Evolutionary conservation across 1,140 invertebrate species (phyloP).

Genomic region (Sesamia nonagrioides): DNA sequence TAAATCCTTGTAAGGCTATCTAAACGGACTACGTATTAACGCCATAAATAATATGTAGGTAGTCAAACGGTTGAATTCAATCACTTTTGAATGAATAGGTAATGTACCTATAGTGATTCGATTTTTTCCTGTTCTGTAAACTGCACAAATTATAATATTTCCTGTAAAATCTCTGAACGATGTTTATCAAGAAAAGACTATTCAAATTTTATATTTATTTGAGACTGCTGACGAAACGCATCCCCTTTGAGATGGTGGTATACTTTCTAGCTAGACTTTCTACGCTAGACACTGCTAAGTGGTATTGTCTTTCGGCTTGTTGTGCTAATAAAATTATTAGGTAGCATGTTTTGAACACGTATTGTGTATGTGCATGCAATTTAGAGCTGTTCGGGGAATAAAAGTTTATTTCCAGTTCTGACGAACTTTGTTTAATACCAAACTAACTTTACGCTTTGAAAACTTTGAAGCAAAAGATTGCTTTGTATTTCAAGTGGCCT

Average conservation of each 20-base stretch:
- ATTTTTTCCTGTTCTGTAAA: no score
- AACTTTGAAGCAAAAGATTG: neutral
- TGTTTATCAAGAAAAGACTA: neutral
- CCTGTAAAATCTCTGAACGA: neutral
- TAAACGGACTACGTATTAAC: no score
- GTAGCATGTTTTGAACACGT: slow-evolving; percentile 26
- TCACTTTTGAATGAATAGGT: no score
- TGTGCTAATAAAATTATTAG: slow-evolving; percentile 40
- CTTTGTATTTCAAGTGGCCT: neutral
- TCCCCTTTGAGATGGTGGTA: slow-evolving; percentile 28
- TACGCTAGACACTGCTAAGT: slow-evolving; percentile 18
- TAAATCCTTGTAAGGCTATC: no score
- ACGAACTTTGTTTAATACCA: neutral
- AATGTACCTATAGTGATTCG: no score
- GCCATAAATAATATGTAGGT: no score
- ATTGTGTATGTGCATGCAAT: slow-evolving; percentile 16
- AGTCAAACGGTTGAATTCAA: no score
- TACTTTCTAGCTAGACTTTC: slow-evolving; percentile 5
- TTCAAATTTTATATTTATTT: no score
- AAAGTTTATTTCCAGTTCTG: neutral
- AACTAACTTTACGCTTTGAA: neutral
- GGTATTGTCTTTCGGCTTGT: slow-evolving; percentile 30
- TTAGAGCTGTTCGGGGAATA: neutral
- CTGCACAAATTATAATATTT: no score
- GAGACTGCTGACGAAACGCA: slow-evolving; percentile 9